A percentile compares a stretch with the other conserved stretches of the same genome.
These are phyloP conservation scores for Sebastolobus alascanus DNA, from an alignment of 2,797 vertebrate genomes.

Conservation along the genomic window DNA sequence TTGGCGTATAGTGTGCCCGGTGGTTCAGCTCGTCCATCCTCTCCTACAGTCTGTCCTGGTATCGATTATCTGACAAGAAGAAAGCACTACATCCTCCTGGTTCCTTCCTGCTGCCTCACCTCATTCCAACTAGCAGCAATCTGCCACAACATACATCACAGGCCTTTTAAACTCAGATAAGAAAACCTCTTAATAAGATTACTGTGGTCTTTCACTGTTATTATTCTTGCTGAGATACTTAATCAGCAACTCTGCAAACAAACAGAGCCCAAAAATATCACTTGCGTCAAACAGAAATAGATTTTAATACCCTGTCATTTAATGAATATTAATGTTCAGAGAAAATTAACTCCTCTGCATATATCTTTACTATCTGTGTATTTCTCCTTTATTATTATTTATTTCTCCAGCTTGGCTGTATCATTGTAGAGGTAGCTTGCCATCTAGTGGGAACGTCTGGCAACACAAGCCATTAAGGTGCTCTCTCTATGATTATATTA, in stretches of 20 bases:
- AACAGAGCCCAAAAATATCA: constrained; percentile 41
- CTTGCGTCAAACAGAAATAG: constrained; percentile 21
- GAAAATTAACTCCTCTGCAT: constrained; percentile 34
- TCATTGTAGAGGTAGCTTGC: constrained; percentile 69
- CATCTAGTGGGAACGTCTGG: constrained; percentile 74
- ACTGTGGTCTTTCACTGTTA: constrained; percentile 61
- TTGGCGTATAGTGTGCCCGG: constrained; percentile 54
- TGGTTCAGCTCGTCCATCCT: constrained; percentile 72
- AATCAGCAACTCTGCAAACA: constrained; percentile 54
- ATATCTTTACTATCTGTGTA: constrained; percentile 37
- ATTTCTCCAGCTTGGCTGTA: constrained; percentile 14
- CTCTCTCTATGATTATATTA: constrained; percentile 1
- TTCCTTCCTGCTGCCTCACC: constrained; percentile 82
- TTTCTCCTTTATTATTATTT: constrained; percentile 30
- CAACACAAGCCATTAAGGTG: constrained; percentile 18
- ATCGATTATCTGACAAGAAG: constrained; percentile 84
- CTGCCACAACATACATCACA: constrained; percentile 74
- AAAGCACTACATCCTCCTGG: constrained; percentile 79
- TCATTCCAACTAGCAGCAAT: constrained; percentile 72
- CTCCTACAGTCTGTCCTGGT: constrained; percentile 71
- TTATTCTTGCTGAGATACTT: constrained; percentile 61
- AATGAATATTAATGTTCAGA: constrained; percentile 32
- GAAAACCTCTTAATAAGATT: constrained; percentile 75
- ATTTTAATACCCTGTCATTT: constrained; percentile 25
- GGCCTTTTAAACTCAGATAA: constrained; percentile 73